Evolutionary conservation across 2,888 invertebrate species (phyloP).

Genomic region (Steromphala cineraria): DNA sequence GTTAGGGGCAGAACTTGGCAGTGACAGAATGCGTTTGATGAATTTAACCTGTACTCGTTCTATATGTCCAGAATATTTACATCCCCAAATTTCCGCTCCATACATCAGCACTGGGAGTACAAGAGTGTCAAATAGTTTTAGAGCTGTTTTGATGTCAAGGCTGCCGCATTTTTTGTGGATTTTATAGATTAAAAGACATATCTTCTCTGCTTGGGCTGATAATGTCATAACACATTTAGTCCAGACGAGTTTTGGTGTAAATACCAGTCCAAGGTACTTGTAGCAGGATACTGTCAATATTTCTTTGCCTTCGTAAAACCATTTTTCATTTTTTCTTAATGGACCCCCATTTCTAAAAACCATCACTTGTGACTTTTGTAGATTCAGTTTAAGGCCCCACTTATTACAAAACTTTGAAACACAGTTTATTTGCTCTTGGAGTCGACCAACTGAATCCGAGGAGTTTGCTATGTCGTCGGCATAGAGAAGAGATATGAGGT

Average conservation of each 20-base stretch:
- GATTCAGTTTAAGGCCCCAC: neutral
- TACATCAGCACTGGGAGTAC: neutral
- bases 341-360: neutral
- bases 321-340: neutral
- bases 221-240: neutral
- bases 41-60: neutral
- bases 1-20: neutral
- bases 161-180: neutral
- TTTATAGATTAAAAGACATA: neutral
- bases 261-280: neutral
- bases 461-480: conserved; percentile 22
- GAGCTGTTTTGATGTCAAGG: neutral
- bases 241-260: conserved; percentile 8
- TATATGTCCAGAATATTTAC: neutral
- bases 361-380: neutral
- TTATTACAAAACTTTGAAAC: conserved; percentile 13
- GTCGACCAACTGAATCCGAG: conserved; percentile 12
- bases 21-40: no score
- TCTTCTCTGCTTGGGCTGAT: conserved; percentile 16
- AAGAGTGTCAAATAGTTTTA: neutral
- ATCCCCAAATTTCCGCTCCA: neutral
- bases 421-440: conserved; percentile 21
- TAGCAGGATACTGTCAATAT: neutral
- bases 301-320: neutral
- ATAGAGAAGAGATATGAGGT: conserved; percentile 20